These are phyloP conservation scores for Calephelis perditalis DNA, from an alignment of 2,888 invertebrate species.

Conservation along the genomic window DNA sequence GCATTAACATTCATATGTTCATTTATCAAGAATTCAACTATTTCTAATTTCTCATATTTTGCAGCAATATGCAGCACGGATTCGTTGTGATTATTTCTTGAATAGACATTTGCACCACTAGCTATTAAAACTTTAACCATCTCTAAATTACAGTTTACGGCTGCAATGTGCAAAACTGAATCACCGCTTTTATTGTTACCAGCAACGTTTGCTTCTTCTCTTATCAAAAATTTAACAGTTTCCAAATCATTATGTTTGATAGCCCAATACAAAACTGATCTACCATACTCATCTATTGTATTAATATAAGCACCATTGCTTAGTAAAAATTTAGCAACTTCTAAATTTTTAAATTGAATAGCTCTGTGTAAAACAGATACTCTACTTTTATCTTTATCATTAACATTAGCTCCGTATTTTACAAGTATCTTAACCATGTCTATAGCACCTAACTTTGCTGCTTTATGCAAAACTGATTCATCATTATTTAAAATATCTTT, in stretches of 20 bases:
- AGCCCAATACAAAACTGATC: neutral
- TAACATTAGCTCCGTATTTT: neutral
- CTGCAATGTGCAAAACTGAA: neutral
- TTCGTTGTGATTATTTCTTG: neutral
- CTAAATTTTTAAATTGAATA: neutral
- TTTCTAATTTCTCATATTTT: neutral
- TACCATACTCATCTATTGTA: neutral
- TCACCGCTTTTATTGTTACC: neutral
- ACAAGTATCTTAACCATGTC: neutral
- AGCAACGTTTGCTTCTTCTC: neutral
- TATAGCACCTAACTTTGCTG: neutral
- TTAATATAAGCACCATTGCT: conserved; percentile 13
- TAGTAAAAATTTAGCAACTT: conserved; percentile 7
- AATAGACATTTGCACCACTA: neutral
- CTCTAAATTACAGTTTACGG: neutral
- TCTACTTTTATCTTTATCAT: neutral
- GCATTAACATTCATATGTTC: neutral
- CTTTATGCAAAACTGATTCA: conserved; percentile 1
- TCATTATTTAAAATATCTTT: neutral
- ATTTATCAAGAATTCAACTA: conserved; percentile 1
- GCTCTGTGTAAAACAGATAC: conserved; percentile 5
- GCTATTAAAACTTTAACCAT: conserved; percentile 5
- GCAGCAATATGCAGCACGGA: conserved; percentile 5
- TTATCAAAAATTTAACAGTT: neutral
- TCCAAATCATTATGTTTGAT: neutral